Evolutionary conservation across 1,140 invertebrate species (phyloP).

Genomic region (Tachypleus tridentatus): DNA sequence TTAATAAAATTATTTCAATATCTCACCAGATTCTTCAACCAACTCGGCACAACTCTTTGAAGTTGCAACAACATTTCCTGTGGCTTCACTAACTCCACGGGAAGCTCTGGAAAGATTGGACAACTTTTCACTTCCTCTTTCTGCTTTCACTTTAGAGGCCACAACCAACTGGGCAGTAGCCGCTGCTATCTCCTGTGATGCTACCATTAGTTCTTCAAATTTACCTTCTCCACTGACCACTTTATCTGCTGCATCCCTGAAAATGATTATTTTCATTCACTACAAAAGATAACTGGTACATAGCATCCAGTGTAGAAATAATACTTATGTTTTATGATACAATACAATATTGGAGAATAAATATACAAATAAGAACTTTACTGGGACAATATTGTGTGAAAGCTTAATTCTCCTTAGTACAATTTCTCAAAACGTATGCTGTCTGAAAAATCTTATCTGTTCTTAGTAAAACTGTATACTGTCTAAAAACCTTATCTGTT

Average conservation of each 20-base stretch:
- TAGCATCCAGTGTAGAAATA: too few species aligned
- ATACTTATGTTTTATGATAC: too few species aligned
- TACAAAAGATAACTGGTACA: too few species aligned
- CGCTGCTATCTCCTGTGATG: conserved; percentile 93
- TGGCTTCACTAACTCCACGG: conserved; percentile 72
- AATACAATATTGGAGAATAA: too few species aligned
- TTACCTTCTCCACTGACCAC: conserved; percentile 75
- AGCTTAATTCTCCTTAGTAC: too few species aligned
- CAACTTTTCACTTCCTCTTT: conserved; percentile 64
- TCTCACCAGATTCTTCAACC: conserved; percentile 65
- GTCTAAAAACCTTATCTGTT: too few species aligned
- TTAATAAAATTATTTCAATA: conserved; percentile 5
- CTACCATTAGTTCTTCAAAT: conserved; percentile 86
- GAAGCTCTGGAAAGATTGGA: conserved; percentile 66
- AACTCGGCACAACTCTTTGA: conserved; percentile 75
- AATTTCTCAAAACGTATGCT: too few species aligned
- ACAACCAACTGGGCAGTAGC: conserved; percentile 94
- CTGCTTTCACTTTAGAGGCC: conserved; percentile 54
- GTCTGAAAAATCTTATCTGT: too few species aligned
- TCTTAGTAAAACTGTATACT: too few species aligned
- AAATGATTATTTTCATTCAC: too few species aligned
- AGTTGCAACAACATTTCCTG: conserved; percentile 82
- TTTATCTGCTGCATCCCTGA: conserved; percentile 82
- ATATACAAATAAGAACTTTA: not conserved
- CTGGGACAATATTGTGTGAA: too few species aligned